Percentiles rank a stretch among this genome's conserved stretches.
Evolutionary conservation across 2,797 vertebrate species (phyloP).

Genomic region (Holocentrus rufus): DNA sequence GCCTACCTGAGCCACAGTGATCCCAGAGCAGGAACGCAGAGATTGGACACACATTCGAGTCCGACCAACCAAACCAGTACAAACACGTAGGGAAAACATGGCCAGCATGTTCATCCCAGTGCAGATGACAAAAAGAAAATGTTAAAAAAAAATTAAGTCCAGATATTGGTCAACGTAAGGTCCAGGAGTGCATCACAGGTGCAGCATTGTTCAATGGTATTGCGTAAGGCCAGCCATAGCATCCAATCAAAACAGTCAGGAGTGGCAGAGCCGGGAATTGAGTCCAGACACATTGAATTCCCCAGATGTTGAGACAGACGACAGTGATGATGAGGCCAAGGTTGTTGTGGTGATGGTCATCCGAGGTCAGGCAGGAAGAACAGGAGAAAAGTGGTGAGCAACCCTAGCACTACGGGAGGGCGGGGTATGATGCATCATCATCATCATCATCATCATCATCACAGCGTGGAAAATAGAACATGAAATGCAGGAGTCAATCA

Average conservation of each 20-base stretch:
- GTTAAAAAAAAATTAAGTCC: constrained; percentile 13
- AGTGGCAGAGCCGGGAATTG: constrained; percentile 3
- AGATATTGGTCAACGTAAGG: constrained; percentile 9
- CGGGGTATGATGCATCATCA: constrained; percentile 70
- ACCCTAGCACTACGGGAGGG: constrained; percentile 81
- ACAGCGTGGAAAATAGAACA: constrained; percentile 83
- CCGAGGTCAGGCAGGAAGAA: constrained; percentile 79
- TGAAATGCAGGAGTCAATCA: constrained; percentile 79
- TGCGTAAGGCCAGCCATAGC: constrained; percentile 6
- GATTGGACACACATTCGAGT: constrained; percentile 39
- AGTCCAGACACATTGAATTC: constrained; percentile 30
- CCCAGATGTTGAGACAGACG: constrained; percentile 20
- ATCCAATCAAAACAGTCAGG: constrained; percentile 29
- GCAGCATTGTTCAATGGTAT: constrained; percentile 38
- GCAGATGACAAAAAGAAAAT: constrained; percentile 1
- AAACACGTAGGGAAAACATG: constrained; percentile 63
- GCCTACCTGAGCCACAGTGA: constrained; percentile 80
- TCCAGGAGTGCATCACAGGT: constrained; percentile 49
- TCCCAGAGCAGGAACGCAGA: constrained; percentile 64
- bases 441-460: constrained; percentile 65
- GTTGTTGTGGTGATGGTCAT: constrained; percentile 34
- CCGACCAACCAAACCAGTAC: constrained; percentile 62
- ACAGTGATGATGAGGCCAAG: constrained; percentile 27
- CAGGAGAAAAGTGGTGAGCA: constrained; percentile 89
- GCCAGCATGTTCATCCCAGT: constrained; percentile 67